These are phyloP conservation scores for Pollenia angustigena DNA, from an alignment of 2,888 invertebrate species.

Conservation along the genomic window DNA sequence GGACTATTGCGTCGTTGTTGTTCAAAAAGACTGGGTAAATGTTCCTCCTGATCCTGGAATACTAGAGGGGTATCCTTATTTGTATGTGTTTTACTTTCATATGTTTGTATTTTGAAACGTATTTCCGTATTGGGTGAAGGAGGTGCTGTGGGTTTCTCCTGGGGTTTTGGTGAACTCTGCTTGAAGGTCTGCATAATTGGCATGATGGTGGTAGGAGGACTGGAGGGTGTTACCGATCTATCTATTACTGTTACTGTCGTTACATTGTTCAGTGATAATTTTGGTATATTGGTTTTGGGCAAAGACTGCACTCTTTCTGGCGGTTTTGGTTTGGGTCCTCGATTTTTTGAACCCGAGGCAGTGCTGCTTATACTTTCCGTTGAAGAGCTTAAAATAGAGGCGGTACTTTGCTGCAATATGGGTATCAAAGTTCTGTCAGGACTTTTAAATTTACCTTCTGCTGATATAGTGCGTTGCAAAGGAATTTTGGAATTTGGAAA, in stretches of 20 bases:
- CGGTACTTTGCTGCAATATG: constrained; percentile 74
- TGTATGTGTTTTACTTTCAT: constrained; percentile 81
- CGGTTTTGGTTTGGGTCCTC: constrained; percentile 83
- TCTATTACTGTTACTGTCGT: constrained; percentile 74
- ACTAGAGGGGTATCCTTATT: constrained; percentile 70
- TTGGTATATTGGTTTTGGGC: constrained; percentile 82
- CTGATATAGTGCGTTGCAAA: constrained; percentile 81
- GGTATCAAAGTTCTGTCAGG: constrained; percentile 82
- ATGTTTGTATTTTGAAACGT: constrained; percentile 83
- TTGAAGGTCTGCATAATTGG: constrained; percentile 82
- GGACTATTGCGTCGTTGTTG: constrained; percentile 87
- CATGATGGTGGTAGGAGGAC: constrained; percentile 72
- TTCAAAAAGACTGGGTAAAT: constrained; percentile 89
- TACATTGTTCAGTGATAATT: constrained; percentile 76
- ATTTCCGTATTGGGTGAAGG: constrained; percentile 79
- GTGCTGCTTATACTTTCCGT: constrained; percentile 62
- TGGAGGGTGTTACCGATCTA: constrained; percentile 51
- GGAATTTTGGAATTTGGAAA: constrained; percentile 71
- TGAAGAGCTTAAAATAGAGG: constrained; percentile 70
- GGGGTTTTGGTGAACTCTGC: constrained; percentile 71
- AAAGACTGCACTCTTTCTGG: constrained; percentile 83
- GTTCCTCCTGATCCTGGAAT: constrained; percentile 79
- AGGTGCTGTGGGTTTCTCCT: constrained; percentile 67
- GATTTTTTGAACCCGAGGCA: constrained; percentile 61
- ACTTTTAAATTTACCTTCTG: constrained; percentile 77